Percentiles rank a stretch among this genome's conserved stretches.
phyloP scores from a whole-genome alignment of 2,888 invertebrate genomes.

The Rosalia funebris region DNA sequence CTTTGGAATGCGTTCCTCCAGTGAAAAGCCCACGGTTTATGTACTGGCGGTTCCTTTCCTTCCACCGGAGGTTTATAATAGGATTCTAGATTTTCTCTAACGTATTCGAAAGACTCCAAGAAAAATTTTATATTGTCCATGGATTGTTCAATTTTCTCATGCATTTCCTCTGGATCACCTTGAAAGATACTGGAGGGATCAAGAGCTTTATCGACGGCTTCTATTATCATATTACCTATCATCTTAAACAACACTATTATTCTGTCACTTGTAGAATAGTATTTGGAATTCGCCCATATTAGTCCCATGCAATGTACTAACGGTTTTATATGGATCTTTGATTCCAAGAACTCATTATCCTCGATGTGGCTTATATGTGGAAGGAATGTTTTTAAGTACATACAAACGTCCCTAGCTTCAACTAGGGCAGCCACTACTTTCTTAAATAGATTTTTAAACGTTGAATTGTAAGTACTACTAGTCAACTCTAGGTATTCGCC shows the following conservation, averaged over 20 bases:
- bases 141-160: constrained; percentile 52
- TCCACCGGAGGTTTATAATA: constrained; percentile 58
- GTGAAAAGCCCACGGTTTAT: constrained; percentile 81
- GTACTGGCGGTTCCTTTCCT: constrained; percentile 64
- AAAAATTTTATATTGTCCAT: constrained; percentile 55
- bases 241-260: constrained; percentile 80
- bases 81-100: constrained; percentile 61
- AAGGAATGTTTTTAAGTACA: constrained; percentile 80
- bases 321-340: constrained; percentile 70
- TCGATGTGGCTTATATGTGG: constrained; percentile 78
- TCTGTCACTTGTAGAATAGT: constrained; percentile 64
- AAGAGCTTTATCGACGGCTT: constrained; percentile 75
- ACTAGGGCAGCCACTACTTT: constrained; percentile 82
- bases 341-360: constrained; percentile 74
- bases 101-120: constrained; percentile 64
- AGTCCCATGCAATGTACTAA: constrained; percentile 84
- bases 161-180: constrained; percentile 72
- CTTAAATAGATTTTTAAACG: constrained; percentile 81
- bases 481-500: constrained; percentile 76
- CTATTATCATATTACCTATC: constrained; percentile 83
- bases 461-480: constrained; percentile 80
- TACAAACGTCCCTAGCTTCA: constrained; percentile 85
- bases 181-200: constrained; percentile 87
- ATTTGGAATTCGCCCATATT: constrained; percentile 82
- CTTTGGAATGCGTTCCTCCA: constrained; percentile 77